Base-by-base conservation (phyloP, 2,797 vertebrate genomes). In the Phylloscopus collybita region DNA sequence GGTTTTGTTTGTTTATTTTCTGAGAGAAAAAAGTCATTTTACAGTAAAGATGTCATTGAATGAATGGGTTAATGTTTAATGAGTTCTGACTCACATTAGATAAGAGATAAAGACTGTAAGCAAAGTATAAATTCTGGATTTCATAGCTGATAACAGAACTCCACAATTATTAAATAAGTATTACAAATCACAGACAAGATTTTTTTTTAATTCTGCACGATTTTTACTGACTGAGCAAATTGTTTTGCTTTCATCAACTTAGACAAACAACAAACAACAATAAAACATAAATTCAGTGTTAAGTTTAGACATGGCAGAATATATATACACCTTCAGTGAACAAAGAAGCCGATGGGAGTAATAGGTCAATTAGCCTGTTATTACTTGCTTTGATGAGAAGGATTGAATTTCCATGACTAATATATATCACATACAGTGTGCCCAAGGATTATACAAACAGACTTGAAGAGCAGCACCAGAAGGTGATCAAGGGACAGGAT, bases 1-100 rank as follows among this genome's bases (percentile, higher is more conserved):
- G 19, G 0, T 23, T 65, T 34, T 42, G 14, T 42, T 87, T 74
- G 53, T 21, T 36, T 16, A 27, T 81, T 65, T 53, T 22, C 1
- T 53, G 40, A 4, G 8, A 27, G 36, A 78, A 80, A 85, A n/a
- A 29, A 30, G 27, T 60, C 1, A 40, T 84, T 66, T 86, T 60
- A 29, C 44, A 29, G 36, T 83, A 88, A 92, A 71, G 18, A 54
- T 42, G 29, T 18, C 0, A 45, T 86, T 76, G 91, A 80, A 78
- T 90, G 70, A 87, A 61, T 59, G 54, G n/a, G 17, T 65, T 94
- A 96, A 80, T 78, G 38, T 62, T 89, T 96, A 88, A 86, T 38
- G 26, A 80, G 40, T 78, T 87, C 64, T 71, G 56, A 69, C 34
- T 86, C 6, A 2, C 6, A 20, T 73, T 86, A 80, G 22, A 17